A percentile compares a stretch with the other conserved stretches of the same genome.
Evolutionary conservation across 2,888 invertebrate genomes (phyloP).

Genomic region (Acanthopleura granulata): DNA sequence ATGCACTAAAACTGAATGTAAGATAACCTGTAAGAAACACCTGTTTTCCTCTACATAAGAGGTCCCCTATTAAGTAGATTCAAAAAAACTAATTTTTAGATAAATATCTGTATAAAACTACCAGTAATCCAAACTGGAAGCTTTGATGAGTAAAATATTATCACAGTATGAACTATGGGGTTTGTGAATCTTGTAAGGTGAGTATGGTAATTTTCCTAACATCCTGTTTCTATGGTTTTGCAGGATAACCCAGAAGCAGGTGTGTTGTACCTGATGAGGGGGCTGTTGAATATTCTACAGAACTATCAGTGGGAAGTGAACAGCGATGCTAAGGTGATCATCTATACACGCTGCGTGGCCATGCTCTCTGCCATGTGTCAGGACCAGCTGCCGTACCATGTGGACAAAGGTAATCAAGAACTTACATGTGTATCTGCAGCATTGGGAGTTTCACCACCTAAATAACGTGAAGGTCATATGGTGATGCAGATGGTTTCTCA

Average conservation of each 20-base stretch:
- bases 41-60: no score
- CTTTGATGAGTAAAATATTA: no score
- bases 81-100: no score
- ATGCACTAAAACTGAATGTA: no score
- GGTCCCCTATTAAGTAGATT: no score
- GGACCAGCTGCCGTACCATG: constrained; percentile 87
- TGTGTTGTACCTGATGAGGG: constrained; percentile 84
- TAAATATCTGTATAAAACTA: no score
- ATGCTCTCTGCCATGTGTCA: constrained; percentile 84
- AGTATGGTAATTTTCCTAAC: not conserved
- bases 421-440: not conserved
- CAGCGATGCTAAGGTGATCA: constrained; percentile 77
- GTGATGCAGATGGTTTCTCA: not conserved
- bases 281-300: constrained; percentile 83
- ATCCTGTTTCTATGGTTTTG: constrained; percentile 36
- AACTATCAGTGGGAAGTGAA: constrained; percentile 67
- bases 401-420: constrained; percentile 79
- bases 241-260: constrained; percentile 92
- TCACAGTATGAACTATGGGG: no score
- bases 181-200: no score
- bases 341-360: constrained; percentile 84
- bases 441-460: not conserved
- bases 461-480: not conserved
- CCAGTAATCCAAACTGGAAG: no score
- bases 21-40: no score